Conservation (phyloP, 2,113 vertebrate genomes). For the Corydoras sp. region DNA sequence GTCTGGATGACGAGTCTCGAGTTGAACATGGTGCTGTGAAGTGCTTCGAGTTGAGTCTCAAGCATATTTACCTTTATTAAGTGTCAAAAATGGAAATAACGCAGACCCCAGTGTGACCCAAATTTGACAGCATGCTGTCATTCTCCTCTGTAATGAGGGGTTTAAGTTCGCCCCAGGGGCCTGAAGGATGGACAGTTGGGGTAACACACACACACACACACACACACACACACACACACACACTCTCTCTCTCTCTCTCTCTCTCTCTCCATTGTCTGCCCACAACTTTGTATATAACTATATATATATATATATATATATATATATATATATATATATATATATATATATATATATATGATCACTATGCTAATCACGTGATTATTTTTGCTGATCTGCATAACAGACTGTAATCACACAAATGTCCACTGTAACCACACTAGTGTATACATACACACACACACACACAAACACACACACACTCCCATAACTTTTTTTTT, state of each 20-base stretch:
- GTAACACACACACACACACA: neutral
- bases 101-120: constrained; percentile 35
- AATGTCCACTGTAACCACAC: constrained; percentile 18
- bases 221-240: constrained; percentile 19
- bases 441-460: constrained; percentile 37
- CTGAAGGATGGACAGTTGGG: constrained; percentile 27
- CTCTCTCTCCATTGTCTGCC: neutral
- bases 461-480: constrained; percentile 3
- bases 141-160: constrained; percentile 38
- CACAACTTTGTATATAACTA: too few relatives aligned
- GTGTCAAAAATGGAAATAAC: constrained; percentile 36
- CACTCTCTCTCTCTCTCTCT: constrained; percentile 12
- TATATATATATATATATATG: too few relatives aligned
- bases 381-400: constrained; percentile 7
- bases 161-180: constrained; percentile 13
- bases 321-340: too few relatives aligned
- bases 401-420: constrained; percentile 16
- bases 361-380: constrained; percentile 22
- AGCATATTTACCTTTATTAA: constrained; percentile 27
- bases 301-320: too few relatives aligned
- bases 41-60: neutral
- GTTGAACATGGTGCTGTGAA: neutral
- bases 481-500: neutral
- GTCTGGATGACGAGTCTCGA: neutral
- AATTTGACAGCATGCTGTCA: constrained; percentile 43